Evolutionary conservation across 2,797 vertebrate species (phyloP).

Genomic region (Eremophila alpestris): DNA sequence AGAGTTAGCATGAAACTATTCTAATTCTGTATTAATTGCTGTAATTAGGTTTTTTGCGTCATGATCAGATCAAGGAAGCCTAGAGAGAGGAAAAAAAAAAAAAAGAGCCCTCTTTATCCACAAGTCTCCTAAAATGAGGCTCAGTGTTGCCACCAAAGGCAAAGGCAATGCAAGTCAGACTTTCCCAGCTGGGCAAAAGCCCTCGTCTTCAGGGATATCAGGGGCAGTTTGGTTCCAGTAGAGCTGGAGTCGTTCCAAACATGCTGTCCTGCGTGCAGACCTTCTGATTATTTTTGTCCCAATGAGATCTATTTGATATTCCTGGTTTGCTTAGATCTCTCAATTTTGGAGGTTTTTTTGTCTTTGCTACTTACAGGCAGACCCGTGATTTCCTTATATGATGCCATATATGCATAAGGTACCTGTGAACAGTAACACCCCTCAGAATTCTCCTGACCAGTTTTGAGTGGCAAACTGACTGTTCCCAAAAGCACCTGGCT

Average conservation of each 20-base stretch:
- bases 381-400: accelerated
- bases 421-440: neutral
- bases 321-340: neutral
- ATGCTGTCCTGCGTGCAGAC: neutral
- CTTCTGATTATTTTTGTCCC: neutral
- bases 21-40: slow-evolving; percentile 72
- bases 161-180: slow-evolving; percentile 4
- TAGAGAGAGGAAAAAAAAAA: neutral
- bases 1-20: slow-evolving; percentile 70
- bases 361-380: neutral
- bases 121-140: neutral
- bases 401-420: neutral
- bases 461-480: neutral
- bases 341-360: neutral
- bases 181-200: neutral
- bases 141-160: slow-evolving; percentile 9
- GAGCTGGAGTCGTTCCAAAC: neutral
- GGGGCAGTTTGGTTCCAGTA: neutral
- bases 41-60: slow-evolving; percentile 70
- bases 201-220: neutral
- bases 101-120: slow-evolving; percentile 5
- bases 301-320: neutral
- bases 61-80: slow-evolving; percentile 68
- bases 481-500: slow-evolving; percentile 25
- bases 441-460: neutral